Conservation (phyloP, 2,888 invertebrate genomes). For the Barypeithes pellucidus region DNA sequence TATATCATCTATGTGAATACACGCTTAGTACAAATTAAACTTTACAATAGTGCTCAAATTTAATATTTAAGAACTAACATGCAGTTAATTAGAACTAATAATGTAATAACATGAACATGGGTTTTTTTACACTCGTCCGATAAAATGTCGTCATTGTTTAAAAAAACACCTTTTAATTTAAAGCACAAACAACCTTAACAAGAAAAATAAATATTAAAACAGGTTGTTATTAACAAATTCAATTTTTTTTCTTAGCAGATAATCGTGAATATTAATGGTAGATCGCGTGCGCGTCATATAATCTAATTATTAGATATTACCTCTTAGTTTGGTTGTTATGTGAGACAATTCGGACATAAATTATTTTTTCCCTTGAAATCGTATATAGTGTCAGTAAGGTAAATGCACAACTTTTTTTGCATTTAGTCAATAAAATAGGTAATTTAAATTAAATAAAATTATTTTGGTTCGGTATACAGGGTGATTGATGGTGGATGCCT, state of each 20-base stretch:
- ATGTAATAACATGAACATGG: background rate
- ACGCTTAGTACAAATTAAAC: too few relatives aligned
- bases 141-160: constrained; percentile 22
- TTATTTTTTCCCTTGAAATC: background rate
- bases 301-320: constrained; percentile 17
- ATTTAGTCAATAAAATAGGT: too few relatives aligned
- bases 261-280: constrained; percentile 28
- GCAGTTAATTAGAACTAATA: too few relatives aligned
- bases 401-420: background rate
- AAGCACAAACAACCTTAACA: constrained; percentile 41
- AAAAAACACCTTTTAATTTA: constrained; percentile 26
- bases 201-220: constrained; percentile 36
- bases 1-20: too few relatives aligned
- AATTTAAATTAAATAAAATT: too few relatives aligned
- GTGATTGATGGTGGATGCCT: too few relatives aligned
- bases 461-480: too few relatives aligned
- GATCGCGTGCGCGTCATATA: constrained; percentile 30
- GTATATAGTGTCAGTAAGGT: background rate
- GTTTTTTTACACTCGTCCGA: constrained; percentile 11
- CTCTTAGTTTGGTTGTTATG: constrained; percentile 13
- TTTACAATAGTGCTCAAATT: too few relatives aligned
- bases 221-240: constrained; percentile 32
- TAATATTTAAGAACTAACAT: too few relatives aligned
- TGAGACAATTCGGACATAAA: background rate
- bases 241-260: constrained; percentile 32